Percentiles rank a stretch among this genome's conserved stretches.
Conservation (phyloP, 2,797 vertebrate species). For the Peromyscus aztecus region DNA sequence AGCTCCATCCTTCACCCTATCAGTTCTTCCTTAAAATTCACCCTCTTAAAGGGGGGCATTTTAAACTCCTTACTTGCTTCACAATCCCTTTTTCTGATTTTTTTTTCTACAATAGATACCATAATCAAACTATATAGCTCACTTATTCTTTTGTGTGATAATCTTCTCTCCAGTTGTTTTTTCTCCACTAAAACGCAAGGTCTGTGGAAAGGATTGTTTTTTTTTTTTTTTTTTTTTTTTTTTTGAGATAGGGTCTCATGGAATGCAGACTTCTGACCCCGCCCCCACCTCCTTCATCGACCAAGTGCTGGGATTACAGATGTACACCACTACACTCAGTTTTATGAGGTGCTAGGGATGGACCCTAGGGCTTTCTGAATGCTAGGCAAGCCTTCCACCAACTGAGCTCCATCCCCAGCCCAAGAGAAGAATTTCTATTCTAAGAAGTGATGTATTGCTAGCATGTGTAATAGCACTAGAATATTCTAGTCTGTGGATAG, state of each 20-base stretch:
- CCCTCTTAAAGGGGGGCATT: background rate
- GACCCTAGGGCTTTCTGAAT: background rate
- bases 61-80: background rate
- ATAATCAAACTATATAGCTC: background rate
- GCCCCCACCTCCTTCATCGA: background rate
- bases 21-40: constrained; percentile 20
- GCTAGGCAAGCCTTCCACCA: background rate
- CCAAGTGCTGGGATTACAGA: background rate
- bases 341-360: background rate
- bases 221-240: too few relatives aligned
- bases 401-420: background rate
- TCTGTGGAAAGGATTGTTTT: background rate
- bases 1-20: background rate
- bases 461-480: background rate
- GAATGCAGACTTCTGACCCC: background rate
- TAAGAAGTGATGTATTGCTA: background rate
- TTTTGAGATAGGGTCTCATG: background rate
- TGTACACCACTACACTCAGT: too few relatives aligned
- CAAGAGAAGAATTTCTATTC: constrained; percentile 1
- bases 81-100: background rate
- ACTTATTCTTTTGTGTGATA: background rate
- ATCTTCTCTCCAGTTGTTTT: background rate
- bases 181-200: background rate
- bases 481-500: constrained; percentile 1
- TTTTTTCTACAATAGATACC: background rate